phyloP scores from a whole-genome alignment of 2,797 vertebrate species.

The Diceros bicornis region DNA sequence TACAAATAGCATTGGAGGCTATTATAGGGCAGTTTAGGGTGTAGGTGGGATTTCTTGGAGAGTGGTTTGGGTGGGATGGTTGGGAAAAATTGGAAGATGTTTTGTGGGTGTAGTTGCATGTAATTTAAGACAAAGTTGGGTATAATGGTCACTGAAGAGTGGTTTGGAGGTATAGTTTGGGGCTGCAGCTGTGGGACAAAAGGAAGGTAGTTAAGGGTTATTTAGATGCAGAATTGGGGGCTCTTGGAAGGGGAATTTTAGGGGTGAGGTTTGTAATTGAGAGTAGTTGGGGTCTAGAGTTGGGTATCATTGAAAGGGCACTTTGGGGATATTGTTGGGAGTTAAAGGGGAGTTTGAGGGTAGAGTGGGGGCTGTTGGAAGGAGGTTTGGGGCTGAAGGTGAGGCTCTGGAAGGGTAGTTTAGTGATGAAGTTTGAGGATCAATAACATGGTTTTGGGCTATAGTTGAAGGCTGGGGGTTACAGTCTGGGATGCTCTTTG shows the following conservation, averaged over 20 bases:
- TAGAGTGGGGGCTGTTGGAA: neutral
- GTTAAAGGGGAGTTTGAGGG: neutral
- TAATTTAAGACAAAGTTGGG: constrained; percentile 9
- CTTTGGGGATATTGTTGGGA: neutral
- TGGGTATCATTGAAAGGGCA: neutral
- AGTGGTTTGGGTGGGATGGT: neutral
- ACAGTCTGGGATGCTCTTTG: neutral
- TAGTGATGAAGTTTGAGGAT: constrained; percentile 12
- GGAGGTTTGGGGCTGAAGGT: neutral
- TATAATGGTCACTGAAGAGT: constrained; percentile 21
- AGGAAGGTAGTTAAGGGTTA: neutral
- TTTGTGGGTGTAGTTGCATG: constrained; percentile 10
- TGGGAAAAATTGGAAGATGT: constrained; percentile 39
- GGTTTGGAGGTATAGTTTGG: constrained; percentile 29
- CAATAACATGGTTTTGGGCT: neutral
- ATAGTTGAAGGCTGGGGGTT: neutral
- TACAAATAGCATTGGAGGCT: neutral
- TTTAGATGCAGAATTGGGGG: constrained; percentile 14
- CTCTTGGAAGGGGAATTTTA: constrained; percentile 40
- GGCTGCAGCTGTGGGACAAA: constrained; percentile 44
- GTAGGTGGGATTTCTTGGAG: neutral
- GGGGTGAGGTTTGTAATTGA: neutral
- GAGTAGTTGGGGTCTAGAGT: constrained; percentile 27
- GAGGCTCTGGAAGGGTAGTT: neutral
- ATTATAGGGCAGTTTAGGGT: neutral